Percentiles rank a stretch among this genome's conserved stretches.
Conservation (phyloP, 1,140 invertebrate species). For the Camponotus vicinus region DNA sequence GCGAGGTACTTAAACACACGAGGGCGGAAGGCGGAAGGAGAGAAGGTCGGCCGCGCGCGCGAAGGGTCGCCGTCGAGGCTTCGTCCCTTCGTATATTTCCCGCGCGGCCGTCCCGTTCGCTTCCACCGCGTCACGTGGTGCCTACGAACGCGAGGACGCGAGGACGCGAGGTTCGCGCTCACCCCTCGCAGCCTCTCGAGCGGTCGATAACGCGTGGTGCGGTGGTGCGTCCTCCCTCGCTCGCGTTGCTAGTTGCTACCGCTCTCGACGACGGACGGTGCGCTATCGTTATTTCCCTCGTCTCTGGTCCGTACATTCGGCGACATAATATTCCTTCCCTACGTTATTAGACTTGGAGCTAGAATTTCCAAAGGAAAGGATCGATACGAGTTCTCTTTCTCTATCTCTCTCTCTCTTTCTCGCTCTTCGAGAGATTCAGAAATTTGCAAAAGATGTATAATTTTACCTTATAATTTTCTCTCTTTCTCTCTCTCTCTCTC, state of each 20-base stretch:
- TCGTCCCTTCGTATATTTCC: constrained; percentile 72
- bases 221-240: constrained; percentile 78
- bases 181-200: constrained; percentile 70
- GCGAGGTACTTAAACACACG: constrained; percentile 45
- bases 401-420: too few species aligned
- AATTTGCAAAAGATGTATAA: background rate
- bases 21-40: background rate
- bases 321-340: constrained; percentile 1
- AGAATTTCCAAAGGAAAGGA: background rate
- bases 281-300: constrained; percentile 79
- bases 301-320: constrained; percentile 32
- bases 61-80: constrained; percentile 20
- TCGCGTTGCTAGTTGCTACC: constrained; percentile 69
- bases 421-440: background rate
- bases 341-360: constrained; percentile 16
- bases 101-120: constrained; percentile 56
- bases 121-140: constrained; percentile 53
- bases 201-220: constrained; percentile 81
- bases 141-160: background rate
- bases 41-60: constrained; percentile 6
- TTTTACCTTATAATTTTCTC: background rate
- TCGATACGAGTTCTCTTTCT: too few species aligned
- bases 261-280: constrained; percentile 66
- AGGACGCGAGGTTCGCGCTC: constrained; percentile 59
- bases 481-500: background rate